Evolutionary conservation across 2,888 invertebrate species (phyloP).

Genomic region (Ichneumoninae sp.): DNA sequence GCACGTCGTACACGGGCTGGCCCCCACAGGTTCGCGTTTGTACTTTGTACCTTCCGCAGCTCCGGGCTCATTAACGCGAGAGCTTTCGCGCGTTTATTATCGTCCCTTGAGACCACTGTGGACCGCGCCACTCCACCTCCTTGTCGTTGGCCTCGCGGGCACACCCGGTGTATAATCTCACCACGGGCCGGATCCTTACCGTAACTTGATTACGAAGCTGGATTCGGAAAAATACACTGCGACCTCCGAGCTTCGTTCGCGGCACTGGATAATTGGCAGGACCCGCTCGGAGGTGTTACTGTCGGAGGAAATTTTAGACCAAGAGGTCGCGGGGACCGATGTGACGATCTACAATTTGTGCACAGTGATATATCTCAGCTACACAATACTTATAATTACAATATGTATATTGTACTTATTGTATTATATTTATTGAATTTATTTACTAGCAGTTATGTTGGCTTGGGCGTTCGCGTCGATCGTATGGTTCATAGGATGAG

Average conservation of each 20-base stretch:
- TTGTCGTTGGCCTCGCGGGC: slow-evolving; percentile 34
- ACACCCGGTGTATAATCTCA: background rate
- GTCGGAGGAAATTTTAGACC: background rate
- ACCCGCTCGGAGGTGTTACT: background rate
- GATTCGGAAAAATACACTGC: slow-evolving; percentile 2
- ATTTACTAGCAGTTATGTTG: too few species aligned
- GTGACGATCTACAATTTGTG: too few species aligned
- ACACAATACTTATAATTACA: too few species aligned
- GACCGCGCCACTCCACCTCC: slow-evolving; percentile 17
- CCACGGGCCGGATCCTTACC: background rate
- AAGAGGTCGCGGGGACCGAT: background rate
- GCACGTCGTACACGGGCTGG: background rate
- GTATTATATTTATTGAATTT: too few species aligned
- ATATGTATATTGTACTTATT: too few species aligned
- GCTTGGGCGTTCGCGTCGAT: too few species aligned
- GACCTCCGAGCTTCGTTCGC: background rate
- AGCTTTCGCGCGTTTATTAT: slow-evolving; percentile 67
- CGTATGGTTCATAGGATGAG: too few species aligned
- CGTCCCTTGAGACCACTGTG: slow-evolving; percentile 59
- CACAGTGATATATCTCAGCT: too few species aligned
- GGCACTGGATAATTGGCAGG: background rate
- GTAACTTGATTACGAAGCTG: slow-evolving; percentile 1
- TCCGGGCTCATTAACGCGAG: slow-evolving; percentile 55
- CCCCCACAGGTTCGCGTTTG: background rate
- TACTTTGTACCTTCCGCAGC: slow-evolving; percentile 27